Evolutionary conservation across 2,113 vertebrate genomes (phyloP), one percentile per base, ranked within the genome.

Genomic region (Phylloscopus whistleri): DNA sequence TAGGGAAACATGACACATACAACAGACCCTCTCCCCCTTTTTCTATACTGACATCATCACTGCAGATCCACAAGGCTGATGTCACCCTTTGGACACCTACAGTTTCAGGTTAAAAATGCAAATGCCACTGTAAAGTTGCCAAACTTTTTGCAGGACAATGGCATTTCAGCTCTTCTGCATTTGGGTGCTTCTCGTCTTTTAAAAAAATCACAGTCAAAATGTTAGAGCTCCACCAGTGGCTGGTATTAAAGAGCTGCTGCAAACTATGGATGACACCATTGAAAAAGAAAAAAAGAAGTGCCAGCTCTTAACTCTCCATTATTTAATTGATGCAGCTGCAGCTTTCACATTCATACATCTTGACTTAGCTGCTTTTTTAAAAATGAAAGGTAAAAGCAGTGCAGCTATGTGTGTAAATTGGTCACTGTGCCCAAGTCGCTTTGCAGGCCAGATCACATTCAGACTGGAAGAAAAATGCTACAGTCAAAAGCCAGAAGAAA

Each of bases 301-400:
- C 6, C 77, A 68, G 37, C 23, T 93, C 24, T 76, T 49, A 94
- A 43, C 31, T 48, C 14, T 39, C 28, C 73, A 18, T 33, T 55
- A 55, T 63, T 73, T 84, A 94, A 81, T 6, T 80, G 55, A 72
- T 64, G 68, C 48, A 85, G 74, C 64, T 90, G 63, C 44, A 83
- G 59, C 28, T 83, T 94, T 91, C 84, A 91, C 41, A 70, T 41
- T 83, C n/a, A 91, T 20, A 62, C 76, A 11, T 82, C 63, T 66
- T 77, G 27, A 78, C 64, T 85, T 41, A 94, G 48, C 11, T 59
- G 5, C 41, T 83, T 85, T 79, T 80, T 37, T 51, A 72, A 85
- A 93, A 93, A 56, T 44, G 20, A 26, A 94, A 86, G 46, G 48
- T 62, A 78, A 93, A 90, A 93, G 43, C 55, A 83, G n/a, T 37